Base-by-base conservation (phyloP, 1,140 invertebrate species). In the Oncopeltus fasciatus region DNA sequence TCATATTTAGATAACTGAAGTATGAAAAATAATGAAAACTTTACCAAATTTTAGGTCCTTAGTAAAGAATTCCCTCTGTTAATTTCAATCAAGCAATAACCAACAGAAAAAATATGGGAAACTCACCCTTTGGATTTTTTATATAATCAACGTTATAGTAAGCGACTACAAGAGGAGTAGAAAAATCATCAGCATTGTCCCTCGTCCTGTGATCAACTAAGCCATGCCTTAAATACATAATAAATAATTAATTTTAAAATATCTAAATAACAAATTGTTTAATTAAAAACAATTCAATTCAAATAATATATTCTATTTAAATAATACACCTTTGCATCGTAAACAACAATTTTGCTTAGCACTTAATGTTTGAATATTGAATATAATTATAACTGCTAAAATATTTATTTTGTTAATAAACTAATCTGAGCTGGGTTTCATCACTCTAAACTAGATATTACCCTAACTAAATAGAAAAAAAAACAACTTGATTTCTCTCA, bases 111-210 rank as follows among this genome's bases (percentile, higher is more conserved):
- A n/a, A n/a, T n/a, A n/a, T n/a, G n/a, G n/a, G n/a, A n/a, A n/a
- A n/a, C n/a, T n/a, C n/a, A 75, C 81, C 85, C 74, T 99, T 99
- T 11, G 87, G 79, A 74, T 99, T 98, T 76, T 97, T 98, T 0
- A 87, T 81, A 71, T 98, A 99, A 75, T 99, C 95, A 8, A 99
- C 93, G 72, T 80, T 81, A 74, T 88, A 99, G 74, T 94, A 98
- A 26, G 89, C 95, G 63, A 95, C 84, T 38, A 98, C 80, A 57
- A 95, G 71, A 2, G 96, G 95, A 69, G 84, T 86, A 68, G 83
- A 83, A 78, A 98, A 98, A 65, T 97, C 89, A 14, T 80, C 80
- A 2, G 78, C 74, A 70, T 93, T 93, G 62, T 92, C 88, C 67
- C 85, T 81, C 28, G 86, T 90, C 64, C 95, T 84, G 65, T 95